A percentile compares a stretch with the other conserved stretches of the same genome.
These are phyloP conservation scores for Cyclargus thomasi DNA, from an alignment of 1,140 invertebrate genomes.

Conservation along the genomic window DNA sequence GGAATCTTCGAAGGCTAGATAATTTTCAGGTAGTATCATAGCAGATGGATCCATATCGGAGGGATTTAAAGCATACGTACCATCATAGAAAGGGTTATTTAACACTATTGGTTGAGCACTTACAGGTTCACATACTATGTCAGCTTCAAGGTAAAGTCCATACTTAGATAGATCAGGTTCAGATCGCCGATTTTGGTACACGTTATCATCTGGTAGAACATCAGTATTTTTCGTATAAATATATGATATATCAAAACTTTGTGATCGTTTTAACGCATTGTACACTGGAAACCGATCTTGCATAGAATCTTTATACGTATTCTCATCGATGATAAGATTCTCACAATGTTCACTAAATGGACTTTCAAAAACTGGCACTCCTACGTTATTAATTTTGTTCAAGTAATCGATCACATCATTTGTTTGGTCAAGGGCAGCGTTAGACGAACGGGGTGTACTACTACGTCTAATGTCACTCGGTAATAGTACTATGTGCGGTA, in stretches of 20 bases:
- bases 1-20: conserved; percentile 69
- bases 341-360: conserved; percentile 38
- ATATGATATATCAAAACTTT: conserved; percentile 65
- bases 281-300: conserved; percentile 36
- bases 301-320: conserved; percentile 23
- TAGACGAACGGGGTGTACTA: conserved; percentile 29
- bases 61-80: conserved; percentile 52
- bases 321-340: conserved; percentile 32
- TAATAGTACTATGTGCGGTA: conserved; percentile 55
- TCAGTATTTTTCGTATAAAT: conserved; percentile 42
- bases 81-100: conserved; percentile 73
- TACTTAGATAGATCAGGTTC: conserved; percentile 68
- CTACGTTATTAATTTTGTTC: conserved; percentile 68
- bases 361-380: conserved; percentile 52
- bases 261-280: conserved; percentile 49
- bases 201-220: conserved; percentile 33
- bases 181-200: conserved; percentile 46
- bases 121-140: conserved; percentile 47
- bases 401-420: conserved; percentile 45
- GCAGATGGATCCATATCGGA: conserved; percentile 44
- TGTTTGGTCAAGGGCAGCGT: conserved; percentile 39
- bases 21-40: conserved; percentile 65
- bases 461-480: conserved; percentile 38
- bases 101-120: conserved; percentile 57
- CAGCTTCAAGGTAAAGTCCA: conserved; percentile 56